Evolutionary conservation across 2,888 invertebrate species (phyloP).

Genomic region (Cyclophora albipunctata): DNA sequence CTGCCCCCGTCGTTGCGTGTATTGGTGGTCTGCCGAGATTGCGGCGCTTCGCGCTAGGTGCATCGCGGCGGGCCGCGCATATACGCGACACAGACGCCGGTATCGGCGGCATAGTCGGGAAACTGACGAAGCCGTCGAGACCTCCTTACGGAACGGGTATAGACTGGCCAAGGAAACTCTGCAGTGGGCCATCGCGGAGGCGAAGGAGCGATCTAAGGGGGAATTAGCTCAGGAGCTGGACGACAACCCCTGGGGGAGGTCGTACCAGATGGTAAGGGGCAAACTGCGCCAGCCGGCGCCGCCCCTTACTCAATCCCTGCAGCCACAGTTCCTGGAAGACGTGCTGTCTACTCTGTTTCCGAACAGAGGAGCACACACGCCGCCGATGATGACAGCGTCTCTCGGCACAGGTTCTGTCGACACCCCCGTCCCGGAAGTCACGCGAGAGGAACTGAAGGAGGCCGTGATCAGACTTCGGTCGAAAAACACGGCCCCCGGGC

Average conservation of each 20-base stretch:
- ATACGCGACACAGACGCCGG: not conserved
- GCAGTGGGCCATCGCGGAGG: not conserved
- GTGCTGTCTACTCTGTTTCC: slow-evolving; percentile 7
- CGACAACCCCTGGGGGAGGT: slow-evolving; percentile 1
- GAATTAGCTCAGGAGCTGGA: slow-evolving; percentile 1
- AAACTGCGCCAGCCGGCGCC: slow-evolving; percentile 5
- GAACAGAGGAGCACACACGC: not conserved
- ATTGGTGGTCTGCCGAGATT: not conserved
- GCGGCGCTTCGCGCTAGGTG: not conserved
- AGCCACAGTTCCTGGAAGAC: not conserved
- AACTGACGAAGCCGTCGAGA: not conserved
- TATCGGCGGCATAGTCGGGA: not conserved
- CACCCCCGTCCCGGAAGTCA: not conserved
- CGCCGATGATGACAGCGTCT: not conserved
- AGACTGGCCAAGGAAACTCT: not conserved
- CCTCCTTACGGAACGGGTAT: not conserved
- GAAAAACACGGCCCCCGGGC: slow-evolving; percentile 1
- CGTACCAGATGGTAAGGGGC: not conserved
- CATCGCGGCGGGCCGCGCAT: not conserved
- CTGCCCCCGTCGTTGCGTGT: too few relatives aligned
- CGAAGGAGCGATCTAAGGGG: not conserved
- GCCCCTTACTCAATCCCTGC: slow-evolving; percentile 1
- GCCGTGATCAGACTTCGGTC: not conserved
- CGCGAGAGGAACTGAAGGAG: not conserved
- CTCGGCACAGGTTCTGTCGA: too few relatives aligned